Percentiles rank a stretch among this genome's conserved stretches.
phyloP scores from a whole-genome alignment of 2,113 vertebrate genomes.

The Epinephelus fuscoguttatus region DNA sequence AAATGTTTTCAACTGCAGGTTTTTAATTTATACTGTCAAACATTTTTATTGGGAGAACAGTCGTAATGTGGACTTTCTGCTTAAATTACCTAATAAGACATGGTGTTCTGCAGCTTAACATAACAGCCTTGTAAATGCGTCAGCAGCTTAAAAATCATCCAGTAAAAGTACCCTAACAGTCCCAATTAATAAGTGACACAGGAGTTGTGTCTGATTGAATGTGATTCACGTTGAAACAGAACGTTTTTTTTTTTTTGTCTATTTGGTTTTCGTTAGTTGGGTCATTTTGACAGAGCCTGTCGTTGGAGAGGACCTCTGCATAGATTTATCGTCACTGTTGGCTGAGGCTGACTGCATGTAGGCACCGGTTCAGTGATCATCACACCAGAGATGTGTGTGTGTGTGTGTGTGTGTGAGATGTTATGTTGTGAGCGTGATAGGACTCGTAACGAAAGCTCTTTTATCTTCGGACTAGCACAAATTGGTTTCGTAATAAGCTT shows the following conservation, averaged over 20 bases:
- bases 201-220: background rate
- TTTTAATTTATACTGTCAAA: background rate
- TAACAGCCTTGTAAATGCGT: constrained; percentile 29
- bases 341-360: constrained; percentile 34
- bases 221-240: background rate
- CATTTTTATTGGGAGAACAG: constrained; percentile 22
- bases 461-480: constrained; percentile 24
- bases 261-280: constrained; percentile 19
- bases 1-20: constrained; percentile 12
- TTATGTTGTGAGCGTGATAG: constrained; percentile 16
- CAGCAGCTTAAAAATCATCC: background rate
- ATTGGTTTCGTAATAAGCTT: constrained; percentile 63
- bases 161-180: background rate
- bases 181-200: background rate
- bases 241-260: background rate
- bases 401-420: constrained; percentile 9
- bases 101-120: background rate
- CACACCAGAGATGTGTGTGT: constrained; percentile 14
- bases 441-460: constrained; percentile 14
- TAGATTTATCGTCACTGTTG: background rate
- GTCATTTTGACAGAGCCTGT: constrained; percentile 22
- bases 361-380: constrained; percentile 35
- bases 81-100: background rate
- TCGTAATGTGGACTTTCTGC: background rate
- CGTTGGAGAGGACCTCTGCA: constrained; percentile 1